These are phyloP conservation scores for Oreotragus oreotragus DNA, from an alignment of 2,113 vertebrate genomes.

Conservation along the genomic window DNA sequence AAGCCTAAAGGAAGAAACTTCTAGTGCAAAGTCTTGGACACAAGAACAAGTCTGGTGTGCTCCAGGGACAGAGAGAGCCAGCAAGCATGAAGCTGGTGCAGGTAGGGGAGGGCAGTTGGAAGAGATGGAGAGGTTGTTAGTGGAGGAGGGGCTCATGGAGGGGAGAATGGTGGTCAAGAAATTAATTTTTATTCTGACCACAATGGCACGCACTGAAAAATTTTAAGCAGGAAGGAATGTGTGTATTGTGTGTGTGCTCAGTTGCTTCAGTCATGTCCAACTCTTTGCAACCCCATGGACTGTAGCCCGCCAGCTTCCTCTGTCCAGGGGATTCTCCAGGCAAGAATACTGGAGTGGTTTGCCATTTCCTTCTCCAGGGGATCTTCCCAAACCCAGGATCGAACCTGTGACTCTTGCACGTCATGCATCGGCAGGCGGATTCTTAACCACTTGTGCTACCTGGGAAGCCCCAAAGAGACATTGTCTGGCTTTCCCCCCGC, in stretches of 20 bases:
- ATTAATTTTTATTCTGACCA: too few relatives aligned
- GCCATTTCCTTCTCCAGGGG: neutral
- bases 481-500: neutral
- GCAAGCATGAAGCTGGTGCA: too few relatives aligned
- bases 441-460: neutral
- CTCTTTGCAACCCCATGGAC: neutral
- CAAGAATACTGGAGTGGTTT: neutral
- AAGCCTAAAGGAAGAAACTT: too few relatives aligned
- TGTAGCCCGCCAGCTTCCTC: neutral
- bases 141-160: too few relatives aligned
- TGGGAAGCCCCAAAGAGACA: neutral
- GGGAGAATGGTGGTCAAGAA: too few relatives aligned
- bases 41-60: too few relatives aligned
- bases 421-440: neutral
- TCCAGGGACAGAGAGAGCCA: too few relatives aligned
- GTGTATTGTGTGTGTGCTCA: neutral
- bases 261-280: neutral
- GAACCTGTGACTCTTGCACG: neutral
- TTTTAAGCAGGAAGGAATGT: too few relatives aligned
- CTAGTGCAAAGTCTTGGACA: too few relatives aligned
- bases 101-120: too few relatives aligned
- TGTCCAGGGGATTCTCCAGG: neutral
- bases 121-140: too few relatives aligned
- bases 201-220: too few relatives aligned
- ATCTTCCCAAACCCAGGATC: neutral